Base-by-base conservation (phyloP, 2,113 vertebrate genomes). In the Tinamus guttatus region DNA sequence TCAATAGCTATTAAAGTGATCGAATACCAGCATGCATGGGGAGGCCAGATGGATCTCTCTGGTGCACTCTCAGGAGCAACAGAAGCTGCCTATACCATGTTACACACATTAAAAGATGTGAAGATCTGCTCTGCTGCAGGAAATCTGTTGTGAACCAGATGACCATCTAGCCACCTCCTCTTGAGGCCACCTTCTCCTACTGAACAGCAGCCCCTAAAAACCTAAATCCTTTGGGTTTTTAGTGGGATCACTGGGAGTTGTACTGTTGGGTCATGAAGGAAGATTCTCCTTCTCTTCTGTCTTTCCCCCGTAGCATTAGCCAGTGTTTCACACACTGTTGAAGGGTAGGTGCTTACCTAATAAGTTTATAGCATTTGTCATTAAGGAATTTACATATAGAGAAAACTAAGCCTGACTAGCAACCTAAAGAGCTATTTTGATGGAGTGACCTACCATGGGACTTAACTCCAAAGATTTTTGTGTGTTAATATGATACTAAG, bases 371-470 rank as follows among this genome's bases (percentile, higher is more conserved):
- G 19, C 4, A 28, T 69, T 68, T 16, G 81, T 14, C 16, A 43
- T 68, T 51, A 65, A 59, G 60, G 38, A 68, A 91, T 81, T 52
- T 88, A 65, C 56, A 51, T 69, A 49, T 3, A 76, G 54, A 80
- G 56, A 77, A 77, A 84, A 84, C 84, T 49, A 36, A 91, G 63
- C 75, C 34, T 49, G 40, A 73, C 75, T 69, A 67, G 30, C 41
- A 82, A 24, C 34, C n/a, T 82, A 75, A 67, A 54, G 43, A 81
- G 58, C 34, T 89, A 18, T 45, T 63, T 40, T 79, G 19, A 73
- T 74, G 80, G 81, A 92, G 56, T 70, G 67, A 93, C 68, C 18
- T 78, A 84, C 45, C 68, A 67, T 47, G 54, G 25, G 58, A 93
- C 34, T 67, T 43, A 64, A 64, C 32, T 43, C 7, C 47, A 91